phyloP scores from a whole-genome alignment of 2,888 invertebrate species.

The Hedychridium roseum region DNA sequence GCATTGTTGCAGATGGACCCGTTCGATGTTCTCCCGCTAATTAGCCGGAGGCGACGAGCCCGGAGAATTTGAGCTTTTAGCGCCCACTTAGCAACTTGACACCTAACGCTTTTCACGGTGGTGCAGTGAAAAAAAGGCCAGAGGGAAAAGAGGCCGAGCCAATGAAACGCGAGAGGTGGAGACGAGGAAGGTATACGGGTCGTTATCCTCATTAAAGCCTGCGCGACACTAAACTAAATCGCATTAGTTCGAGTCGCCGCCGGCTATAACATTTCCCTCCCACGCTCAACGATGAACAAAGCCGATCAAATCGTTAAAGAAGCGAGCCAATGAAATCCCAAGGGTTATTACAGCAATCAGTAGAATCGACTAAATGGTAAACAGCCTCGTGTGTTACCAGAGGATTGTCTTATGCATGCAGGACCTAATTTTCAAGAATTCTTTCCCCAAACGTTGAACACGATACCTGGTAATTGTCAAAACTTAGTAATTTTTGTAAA shows the following conservation, averaged over 20 bases:
- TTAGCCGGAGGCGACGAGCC: slow-evolving; percentile 15
- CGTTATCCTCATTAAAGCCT: neutral
- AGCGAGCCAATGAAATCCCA: no score
- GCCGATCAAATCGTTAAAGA: no score
- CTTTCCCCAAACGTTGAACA: no score
- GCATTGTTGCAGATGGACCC: neutral
- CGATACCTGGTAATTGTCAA: no score
- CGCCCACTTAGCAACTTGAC: slow-evolving; percentile 29
- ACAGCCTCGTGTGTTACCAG: no score
- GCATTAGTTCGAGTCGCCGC: neutral
- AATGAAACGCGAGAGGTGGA: neutral
- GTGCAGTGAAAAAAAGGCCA: slow-evolving; percentile 3
- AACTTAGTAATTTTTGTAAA: no score
- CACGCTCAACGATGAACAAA: no score
- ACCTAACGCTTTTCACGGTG: slow-evolving; percentile 22
- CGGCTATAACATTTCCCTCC: no score
- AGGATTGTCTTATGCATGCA: no score
- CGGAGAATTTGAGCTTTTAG: slow-evolving; percentile 28
- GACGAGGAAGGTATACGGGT: slow-evolving; percentile 4
- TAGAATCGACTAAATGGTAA: no score
- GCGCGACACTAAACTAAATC: slow-evolving; percentile 1
- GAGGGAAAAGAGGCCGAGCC: slow-evolving; percentile 5
- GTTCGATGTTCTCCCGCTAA: slow-evolving; percentile 29
- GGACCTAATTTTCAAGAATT: no score
- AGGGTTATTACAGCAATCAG: no score